These are phyloP conservation scores for Drosophila melanica DNA, from an alignment of 1,140 invertebrate species.

Conservation along the genomic window DNA sequence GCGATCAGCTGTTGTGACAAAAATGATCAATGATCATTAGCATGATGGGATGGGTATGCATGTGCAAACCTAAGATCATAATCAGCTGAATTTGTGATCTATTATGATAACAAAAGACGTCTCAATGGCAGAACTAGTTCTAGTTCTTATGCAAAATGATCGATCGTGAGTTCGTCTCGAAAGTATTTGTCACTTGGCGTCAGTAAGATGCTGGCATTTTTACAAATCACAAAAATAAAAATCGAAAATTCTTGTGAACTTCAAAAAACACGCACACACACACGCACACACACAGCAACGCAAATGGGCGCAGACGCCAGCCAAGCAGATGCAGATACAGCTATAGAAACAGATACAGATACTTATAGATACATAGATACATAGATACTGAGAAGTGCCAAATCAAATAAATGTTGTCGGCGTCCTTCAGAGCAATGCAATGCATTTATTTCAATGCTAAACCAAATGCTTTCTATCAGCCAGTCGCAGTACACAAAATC, in stretches of 20 bases:
- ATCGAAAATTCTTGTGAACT: slow-evolving; percentile 62
- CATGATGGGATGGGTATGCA: neutral
- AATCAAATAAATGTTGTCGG: slow-evolving; percentile 67
- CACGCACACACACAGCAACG: slow-evolving; percentile 13
- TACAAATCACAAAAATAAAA: slow-evolving; percentile 46
- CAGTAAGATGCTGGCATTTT: slow-evolving; percentile 37
- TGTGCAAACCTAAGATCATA: neutral
- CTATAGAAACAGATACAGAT: slow-evolving; percentile 11
- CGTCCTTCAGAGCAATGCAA: slow-evolving; percentile 75
- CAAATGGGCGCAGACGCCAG: slow-evolving; percentile 50
- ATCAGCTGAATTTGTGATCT: slow-evolving; percentile 27
- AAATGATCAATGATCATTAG: neutral
- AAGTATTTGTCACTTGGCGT: slow-evolving; percentile 38
- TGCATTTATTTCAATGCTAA: slow-evolving; percentile 76
- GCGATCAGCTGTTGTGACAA: slow-evolving; percentile 5
- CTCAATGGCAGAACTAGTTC: neutral
- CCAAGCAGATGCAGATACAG: slow-evolving; percentile 20
- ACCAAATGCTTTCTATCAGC: slow-evolving; percentile 44
- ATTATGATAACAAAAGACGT: neutral
- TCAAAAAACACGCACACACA: slow-evolving; percentile 50
- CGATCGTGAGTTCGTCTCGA: slow-evolving; percentile 2
- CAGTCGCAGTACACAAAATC: slow-evolving; percentile 17
- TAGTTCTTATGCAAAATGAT: slow-evolving; percentile 14
- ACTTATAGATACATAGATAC: slow-evolving; percentile 19
- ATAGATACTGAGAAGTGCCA: slow-evolving; percentile 60